Evolutionary conservation across 2,888 invertebrate species (phyloP).

Genomic region (Harpalus rufipes): DNA sequence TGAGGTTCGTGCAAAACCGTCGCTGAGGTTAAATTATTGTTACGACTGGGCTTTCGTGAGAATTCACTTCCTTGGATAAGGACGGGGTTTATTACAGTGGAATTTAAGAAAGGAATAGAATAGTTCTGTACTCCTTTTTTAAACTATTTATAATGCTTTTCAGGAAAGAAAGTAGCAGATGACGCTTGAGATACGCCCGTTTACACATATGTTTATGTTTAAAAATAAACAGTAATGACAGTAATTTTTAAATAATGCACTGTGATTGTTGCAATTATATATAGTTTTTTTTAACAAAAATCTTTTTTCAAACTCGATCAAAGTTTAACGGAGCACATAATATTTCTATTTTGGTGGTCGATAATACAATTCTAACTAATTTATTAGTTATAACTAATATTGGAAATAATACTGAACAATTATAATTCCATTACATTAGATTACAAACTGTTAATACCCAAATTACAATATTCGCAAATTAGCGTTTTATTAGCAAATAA

Average conservation of each 20-base stretch:
- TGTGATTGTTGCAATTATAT: no score
- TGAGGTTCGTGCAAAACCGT: conserved; percentile 1
- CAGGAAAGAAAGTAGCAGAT: no score
- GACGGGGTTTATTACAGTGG: not conserved
- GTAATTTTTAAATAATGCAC: no score
- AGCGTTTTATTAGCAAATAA: not conserved
- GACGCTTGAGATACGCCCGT: no score
- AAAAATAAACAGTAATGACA: no score
- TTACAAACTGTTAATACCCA: not conserved
- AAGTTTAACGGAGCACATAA: no score
- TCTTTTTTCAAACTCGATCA: no score
- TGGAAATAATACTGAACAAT: not conserved
- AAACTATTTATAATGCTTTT: no score
- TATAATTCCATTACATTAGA: not conserved
- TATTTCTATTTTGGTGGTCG: not conserved
- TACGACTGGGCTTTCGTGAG: conserved; percentile 3
- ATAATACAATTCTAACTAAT: not conserved
- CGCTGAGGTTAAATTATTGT: conserved; percentile 14
- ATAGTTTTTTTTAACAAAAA: no score
- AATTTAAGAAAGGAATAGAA: not conserved
- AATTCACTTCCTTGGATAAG: conserved; percentile 14
- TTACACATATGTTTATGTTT: no score
- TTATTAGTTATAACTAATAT: not conserved
- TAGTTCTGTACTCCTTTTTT: no score
- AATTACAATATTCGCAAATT: not conserved